Evolutionary conservation across 2,797 vertebrate species (phyloP), one percentile per base, ranked within the genome.

Genomic region (Clarias pachynema): DNA sequence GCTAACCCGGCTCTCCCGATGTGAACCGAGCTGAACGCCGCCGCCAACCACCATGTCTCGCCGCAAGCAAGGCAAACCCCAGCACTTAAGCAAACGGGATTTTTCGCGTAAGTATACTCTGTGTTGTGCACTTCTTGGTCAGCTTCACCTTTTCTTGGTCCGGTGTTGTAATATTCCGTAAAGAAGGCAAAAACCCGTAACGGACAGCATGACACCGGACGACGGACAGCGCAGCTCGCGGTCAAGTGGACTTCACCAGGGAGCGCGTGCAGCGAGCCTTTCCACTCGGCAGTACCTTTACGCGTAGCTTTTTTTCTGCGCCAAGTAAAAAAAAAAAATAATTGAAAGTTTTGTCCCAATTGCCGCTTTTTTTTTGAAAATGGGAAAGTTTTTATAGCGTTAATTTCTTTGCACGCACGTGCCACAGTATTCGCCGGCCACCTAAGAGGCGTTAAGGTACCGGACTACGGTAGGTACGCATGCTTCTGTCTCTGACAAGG

Each of bases 1-100:
- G 96, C 95, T 97, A 96, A 97, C 97, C 96, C 96, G 95, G 96
- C 96, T 96, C 96, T 97, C 96, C 97, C 97, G 96, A 98, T 98
- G 97, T 98, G 97, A 98, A 96, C 97, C 96, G 96, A 96, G 96
- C 97, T 96, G 96, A 96, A 94, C 94, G 94, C 95, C 95, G 94
- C 95, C 93, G 92, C 89, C 94, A 95, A 95, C 95, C 96, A 97
- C 96, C 96, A 98, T 97, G 96, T 97, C 96, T 96, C 96, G 96
- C 96, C 96, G 96, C 94, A 97, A 97, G 96, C 96, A 96, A 96
- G 96, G 96, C 94, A 97, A 97, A 94, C 96, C 96, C 91, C 96
- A 97, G 96, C 96, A 97, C 96, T 96, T 97, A 95, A 97, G 96
- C 96, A 97, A 97, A 95, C 96, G 96, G 96, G 96, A 96, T 96